A percentile compares a stretch with the other conserved stretches of the same genome.
Conservation (phyloP, 2,113 vertebrate genomes). For the Microtus montanus region DNA sequence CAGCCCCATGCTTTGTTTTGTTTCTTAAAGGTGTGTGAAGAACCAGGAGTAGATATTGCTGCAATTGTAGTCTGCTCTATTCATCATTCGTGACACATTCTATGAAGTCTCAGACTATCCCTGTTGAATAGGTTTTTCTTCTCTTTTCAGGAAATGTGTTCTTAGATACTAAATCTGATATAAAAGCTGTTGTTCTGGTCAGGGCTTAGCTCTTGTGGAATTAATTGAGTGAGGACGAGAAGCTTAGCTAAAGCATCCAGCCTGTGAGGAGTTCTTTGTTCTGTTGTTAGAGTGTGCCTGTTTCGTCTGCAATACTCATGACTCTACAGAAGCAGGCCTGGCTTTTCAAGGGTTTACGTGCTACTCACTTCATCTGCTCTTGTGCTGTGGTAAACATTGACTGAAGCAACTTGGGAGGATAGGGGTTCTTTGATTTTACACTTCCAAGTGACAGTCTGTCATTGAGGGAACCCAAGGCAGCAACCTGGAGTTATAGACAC, state of each 20-base stretch:
- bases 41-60: neutral
- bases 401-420: neutral
- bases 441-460: neutral
- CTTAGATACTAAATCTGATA: neutral
- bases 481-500: neutral
- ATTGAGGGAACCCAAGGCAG: neutral
- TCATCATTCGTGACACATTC: neutral
- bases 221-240: neutral
- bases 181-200: neutral
- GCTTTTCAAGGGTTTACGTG: neutral
- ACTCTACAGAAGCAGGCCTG: neutral
- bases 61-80: neutral
- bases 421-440: neutral
- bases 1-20: neutral
- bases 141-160: slow-evolving; percentile 7
- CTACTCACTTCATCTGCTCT: neutral
- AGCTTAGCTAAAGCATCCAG: neutral
- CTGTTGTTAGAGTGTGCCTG: neutral
- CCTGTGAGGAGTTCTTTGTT: neutral
- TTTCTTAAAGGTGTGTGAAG: neutral
- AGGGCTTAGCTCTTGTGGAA: neutral
- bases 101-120: neutral
- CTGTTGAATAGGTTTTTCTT: neutral
- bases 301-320: neutral
- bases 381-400: neutral